Evolutionary conservation across 1,140 invertebrate genomes (phyloP).

Genomic region (Platorchestia sp.): DNA sequence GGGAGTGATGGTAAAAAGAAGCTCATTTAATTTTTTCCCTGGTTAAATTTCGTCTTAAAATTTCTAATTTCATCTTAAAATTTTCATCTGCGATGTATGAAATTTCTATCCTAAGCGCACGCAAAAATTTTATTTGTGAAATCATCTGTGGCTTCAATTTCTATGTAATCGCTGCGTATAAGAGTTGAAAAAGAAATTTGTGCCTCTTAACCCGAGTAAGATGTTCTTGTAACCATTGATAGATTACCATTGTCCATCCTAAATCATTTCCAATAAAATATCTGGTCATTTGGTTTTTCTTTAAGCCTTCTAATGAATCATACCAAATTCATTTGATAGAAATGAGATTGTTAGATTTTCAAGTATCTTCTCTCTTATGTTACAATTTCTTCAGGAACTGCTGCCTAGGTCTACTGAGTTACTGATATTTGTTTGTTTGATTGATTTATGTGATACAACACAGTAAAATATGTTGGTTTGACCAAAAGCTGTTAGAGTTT

Average conservation of each 20-base stretch:
- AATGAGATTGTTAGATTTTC: too few relatives aligned
- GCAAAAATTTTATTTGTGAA: too few relatives aligned
- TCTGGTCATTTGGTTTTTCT: background rate
- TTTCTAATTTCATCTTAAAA: background rate
- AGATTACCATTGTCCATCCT: conserved; percentile 7
- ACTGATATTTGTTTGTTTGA: too few relatives aligned
- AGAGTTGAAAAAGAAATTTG: background rate
- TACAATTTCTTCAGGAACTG: too few relatives aligned
- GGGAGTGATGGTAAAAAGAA: background rate
- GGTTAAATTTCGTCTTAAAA: background rate
- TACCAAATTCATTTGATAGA: too few relatives aligned
- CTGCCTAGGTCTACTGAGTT: too few relatives aligned
- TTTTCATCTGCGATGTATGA: background rate
- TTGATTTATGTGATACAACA: too few relatives aligned
- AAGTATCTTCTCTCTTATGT: too few relatives aligned
- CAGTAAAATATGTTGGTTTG: too few relatives aligned
- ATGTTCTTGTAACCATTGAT: conserved; percentile 34
- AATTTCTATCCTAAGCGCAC: too few relatives aligned
- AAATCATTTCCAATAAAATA: conserved; percentile 45
- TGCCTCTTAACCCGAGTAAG: conserved; percentile 8
- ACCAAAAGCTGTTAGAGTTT: too few relatives aligned
- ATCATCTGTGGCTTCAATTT: background rate
- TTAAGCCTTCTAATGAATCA: background rate
- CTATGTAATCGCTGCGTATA: background rate
- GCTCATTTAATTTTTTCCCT: background rate